These are phyloP conservation scores for Isoperla grammatica DNA, from an alignment of 2,888 invertebrate genomes.

Conservation along the genomic window DNA sequence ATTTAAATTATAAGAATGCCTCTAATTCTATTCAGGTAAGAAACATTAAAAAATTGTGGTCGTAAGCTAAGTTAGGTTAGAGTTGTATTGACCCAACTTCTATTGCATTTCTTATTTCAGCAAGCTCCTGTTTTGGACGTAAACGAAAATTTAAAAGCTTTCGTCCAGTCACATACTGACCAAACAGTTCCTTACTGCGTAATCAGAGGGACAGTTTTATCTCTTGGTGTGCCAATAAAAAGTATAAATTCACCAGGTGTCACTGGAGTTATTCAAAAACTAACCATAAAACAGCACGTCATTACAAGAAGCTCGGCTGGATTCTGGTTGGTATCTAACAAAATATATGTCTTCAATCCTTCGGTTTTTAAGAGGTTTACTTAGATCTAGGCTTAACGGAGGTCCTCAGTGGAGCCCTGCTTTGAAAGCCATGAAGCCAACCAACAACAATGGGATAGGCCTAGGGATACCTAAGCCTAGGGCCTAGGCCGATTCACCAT, in stretches of 20 bases:
- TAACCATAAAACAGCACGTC: constrained; percentile 76
- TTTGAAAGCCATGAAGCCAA: too few relatives aligned
- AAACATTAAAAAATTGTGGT: too few relatives aligned
- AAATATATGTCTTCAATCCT: not conserved
- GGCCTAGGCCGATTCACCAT: too few relatives aligned
- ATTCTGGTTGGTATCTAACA: constrained; percentile 56
- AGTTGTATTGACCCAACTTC: too few relatives aligned
- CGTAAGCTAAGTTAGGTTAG: not conserved
- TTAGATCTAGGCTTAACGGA: too few relatives aligned
- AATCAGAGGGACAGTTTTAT: constrained; percentile 67
- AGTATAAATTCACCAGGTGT: constrained; percentile 68
- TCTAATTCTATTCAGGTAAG: constrained; percentile 64
- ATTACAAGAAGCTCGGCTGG: constrained; percentile 78
- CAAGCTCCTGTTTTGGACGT: constrained; percentile 64
- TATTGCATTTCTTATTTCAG: constrained; percentile 45
- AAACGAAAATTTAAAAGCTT: constrained; percentile 55
- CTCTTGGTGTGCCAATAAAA: constrained; percentile 66
- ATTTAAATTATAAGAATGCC: constrained; percentile 67
- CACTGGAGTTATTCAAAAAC: constrained; percentile 71
- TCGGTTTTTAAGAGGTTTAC: too few relatives aligned
- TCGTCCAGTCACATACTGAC: constrained; percentile 57
- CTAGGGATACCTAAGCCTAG: too few relatives aligned
- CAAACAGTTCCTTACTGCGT: constrained; percentile 68
- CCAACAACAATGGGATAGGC: too few relatives aligned
- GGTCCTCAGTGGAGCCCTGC: too few relatives aligned